Base-by-base conservation (phyloP, 2,888 invertebrate genomes). In the Pimpla rufipes region DNA sequence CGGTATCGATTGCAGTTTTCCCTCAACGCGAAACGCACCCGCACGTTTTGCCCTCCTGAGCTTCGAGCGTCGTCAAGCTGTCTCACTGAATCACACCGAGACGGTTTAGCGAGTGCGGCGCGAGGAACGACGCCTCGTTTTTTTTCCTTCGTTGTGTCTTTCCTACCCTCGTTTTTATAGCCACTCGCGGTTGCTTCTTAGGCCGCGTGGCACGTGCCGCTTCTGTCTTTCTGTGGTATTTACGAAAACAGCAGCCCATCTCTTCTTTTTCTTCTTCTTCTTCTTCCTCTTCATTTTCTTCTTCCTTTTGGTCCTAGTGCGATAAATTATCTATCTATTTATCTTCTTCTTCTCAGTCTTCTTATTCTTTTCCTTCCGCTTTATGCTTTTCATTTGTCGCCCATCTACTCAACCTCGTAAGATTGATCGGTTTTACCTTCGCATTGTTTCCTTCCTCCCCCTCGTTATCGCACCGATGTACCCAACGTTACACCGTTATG, bases 391-490 rank as follows among this genome's bases (percentile, higher is more conserved):
- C 35, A 10, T 50, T 35, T 29, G 16, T 37, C 37, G 8, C 37
- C 35, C 6, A 59, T 59, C 35, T 7, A 59, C n/a, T 37, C 16
- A 16, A 35, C 16, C 16, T 16, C 13, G 4, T 1, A 59, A 59
- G n/a, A 37, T 37, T 59, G 16, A 59, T 59, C 16, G 59, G 10
- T n/a, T 35, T 3, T 37, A 16, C 57, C 47, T 29, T 37, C 50
- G 16, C 35, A 29, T 68, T 68, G 7, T 23, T 67, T 23, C 23
- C 16, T 50, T 16, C n/a, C 16, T 37, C 16, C 7, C n/a, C 35
- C 64, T 66, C 64, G 45, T 45, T 66, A 66, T 52, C 52, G 18
- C 23, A 66, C 10, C 4, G 18, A 16, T 23, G 29, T 35, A 16
- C 47, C n/a, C 29, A 16, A 2, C 8, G 50, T 52, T 52, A 35